Evolutionary conservation across 2,888 invertebrate species (phyloP).

Genomic region (Mactromeris polynyma): DNA sequence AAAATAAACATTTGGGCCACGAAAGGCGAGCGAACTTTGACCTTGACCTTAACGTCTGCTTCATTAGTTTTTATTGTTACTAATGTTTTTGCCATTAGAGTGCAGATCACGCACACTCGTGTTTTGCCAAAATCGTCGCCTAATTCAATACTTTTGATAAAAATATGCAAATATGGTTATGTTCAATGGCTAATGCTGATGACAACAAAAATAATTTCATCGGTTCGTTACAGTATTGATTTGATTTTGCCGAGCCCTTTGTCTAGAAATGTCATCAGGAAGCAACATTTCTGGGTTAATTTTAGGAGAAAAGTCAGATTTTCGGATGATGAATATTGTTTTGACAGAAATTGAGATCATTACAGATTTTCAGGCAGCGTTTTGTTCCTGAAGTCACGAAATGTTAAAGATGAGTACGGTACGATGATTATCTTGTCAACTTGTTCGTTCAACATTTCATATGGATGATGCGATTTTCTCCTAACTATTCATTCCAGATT

Average conservation of each 20-base stretch:
- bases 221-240: slow-evolving; percentile 54
- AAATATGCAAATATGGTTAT: slow-evolving; percentile 54
- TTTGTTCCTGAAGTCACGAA: slow-evolving; percentile 34
- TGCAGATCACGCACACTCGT: slow-evolving; percentile 39
- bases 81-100: slow-evolving; percentile 22
- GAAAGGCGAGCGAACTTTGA: slow-evolving; percentile 20
- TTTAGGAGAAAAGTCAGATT: slow-evolving; percentile 47
- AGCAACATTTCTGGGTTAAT: slow-evolving; percentile 42
- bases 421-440: slow-evolving; percentile 13
- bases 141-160: slow-evolving; percentile 46
- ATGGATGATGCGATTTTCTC: slow-evolving; percentile 6
- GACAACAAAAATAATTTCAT: slow-evolving; percentile 62
- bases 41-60: slow-evolving; percentile 18
- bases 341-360: slow-evolving; percentile 47
- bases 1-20: slow-evolving; percentile 18
- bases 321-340: slow-evolving; percentile 49
- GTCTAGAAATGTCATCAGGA: slow-evolving; percentile 47
- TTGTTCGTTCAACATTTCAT: slow-evolving; percentile 10
- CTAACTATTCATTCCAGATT: neutral
- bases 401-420: slow-evolving; percentile 9
- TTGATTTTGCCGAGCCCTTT: slow-evolving; percentile 42
- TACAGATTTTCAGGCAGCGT: slow-evolving; percentile 18
- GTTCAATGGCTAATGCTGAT: slow-evolving; percentile 41
- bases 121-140: slow-evolving; percentile 29
- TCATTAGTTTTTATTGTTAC: slow-evolving; percentile 27